Evolutionary conservation across 2,113 vertebrate genomes (phyloP).

Genomic region (Dicerorhinus sumatrensis): DNA sequence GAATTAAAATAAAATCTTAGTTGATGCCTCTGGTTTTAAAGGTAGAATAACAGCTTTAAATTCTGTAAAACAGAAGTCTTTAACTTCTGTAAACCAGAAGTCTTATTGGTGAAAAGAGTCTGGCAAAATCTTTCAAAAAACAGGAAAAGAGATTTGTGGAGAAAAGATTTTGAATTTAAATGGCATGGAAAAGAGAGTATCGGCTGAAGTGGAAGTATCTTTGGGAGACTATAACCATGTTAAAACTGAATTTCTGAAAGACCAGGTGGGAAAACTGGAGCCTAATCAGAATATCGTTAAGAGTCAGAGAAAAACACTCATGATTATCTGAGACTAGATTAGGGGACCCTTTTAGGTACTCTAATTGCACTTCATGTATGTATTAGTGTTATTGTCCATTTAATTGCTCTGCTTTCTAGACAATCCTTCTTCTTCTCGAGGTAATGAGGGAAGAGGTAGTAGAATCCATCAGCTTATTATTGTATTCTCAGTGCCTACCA

Average conservation of each 20-base stretch:
- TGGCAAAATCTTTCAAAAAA: constrained; percentile 4
- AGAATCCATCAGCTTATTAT: neutral
- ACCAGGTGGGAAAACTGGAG: neutral
- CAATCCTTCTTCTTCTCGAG: neutral
- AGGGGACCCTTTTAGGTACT: neutral
- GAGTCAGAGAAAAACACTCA: neutral
- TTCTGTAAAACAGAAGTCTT: neutral
- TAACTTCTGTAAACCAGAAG: neutral
- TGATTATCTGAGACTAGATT: neutral
- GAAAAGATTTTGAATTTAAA: constrained; percentile 30
- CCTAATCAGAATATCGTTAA: neutral
- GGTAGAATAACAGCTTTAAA: neutral
- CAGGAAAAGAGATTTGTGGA: neutral
- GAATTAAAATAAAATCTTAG: constrained; percentile 22
- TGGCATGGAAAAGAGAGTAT: neutral
- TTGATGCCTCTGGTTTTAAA: constrained; percentile 20
- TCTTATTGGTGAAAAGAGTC: neutral
- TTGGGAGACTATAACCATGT: neutral
- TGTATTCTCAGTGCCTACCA: neutral
- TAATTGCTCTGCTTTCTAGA: neutral
- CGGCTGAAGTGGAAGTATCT: neutral
- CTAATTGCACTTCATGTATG: neutral
- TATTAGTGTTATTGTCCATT: neutral
- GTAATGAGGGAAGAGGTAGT: neutral
- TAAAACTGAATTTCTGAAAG: constrained; percentile 33